phyloP scores from a whole-genome alignment of 2,797 vertebrate genomes.

The Tenualosa ilisha region DNA sequence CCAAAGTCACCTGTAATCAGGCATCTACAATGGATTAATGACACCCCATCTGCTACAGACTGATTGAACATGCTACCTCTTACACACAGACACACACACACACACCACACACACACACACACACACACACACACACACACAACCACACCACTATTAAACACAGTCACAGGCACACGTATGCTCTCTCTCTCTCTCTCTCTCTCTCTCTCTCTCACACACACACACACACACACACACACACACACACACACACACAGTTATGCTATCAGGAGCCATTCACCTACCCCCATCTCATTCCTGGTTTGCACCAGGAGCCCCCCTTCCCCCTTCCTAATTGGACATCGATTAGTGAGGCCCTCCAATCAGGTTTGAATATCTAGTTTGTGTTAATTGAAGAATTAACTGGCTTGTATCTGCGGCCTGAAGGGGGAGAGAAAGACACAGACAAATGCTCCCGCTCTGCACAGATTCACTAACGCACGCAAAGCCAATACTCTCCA shows the following conservation, averaged over 20 bases:
- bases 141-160: conserved; percentile 1
- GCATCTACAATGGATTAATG: conserved; percentile 82
- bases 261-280: conserved; percentile 22
- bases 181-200: too few species aligned
- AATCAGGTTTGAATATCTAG: conserved; percentile 74
- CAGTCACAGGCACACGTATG: neutral
- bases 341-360: conserved; percentile 69
- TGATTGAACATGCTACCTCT: conserved; percentile 69
- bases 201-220: neutral
- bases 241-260: conserved; percentile 28
- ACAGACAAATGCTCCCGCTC: conserved; percentile 62
- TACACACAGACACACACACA: conserved; percentile 28
- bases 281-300: conserved; percentile 46
- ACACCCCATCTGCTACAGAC: conserved; percentile 69
- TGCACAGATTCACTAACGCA: neutral
- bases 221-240: conserved; percentile 18
- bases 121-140: conserved; percentile 20
- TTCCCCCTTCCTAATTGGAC: conserved; percentile 71
- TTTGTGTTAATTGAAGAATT: conserved; percentile 75
- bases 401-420: conserved; percentile 66
- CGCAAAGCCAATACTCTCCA: neutral
- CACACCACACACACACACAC: conserved; percentile 28
- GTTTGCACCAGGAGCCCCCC: conserved; percentile 37
- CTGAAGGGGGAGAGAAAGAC: conserved; percentile 50
- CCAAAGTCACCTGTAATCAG: conserved; percentile 82